These are phyloP conservation scores for Rhyzopertha dominica DNA, from an alignment of 1,140 invertebrate genomes.

Conservation along the genomic window DNA sequence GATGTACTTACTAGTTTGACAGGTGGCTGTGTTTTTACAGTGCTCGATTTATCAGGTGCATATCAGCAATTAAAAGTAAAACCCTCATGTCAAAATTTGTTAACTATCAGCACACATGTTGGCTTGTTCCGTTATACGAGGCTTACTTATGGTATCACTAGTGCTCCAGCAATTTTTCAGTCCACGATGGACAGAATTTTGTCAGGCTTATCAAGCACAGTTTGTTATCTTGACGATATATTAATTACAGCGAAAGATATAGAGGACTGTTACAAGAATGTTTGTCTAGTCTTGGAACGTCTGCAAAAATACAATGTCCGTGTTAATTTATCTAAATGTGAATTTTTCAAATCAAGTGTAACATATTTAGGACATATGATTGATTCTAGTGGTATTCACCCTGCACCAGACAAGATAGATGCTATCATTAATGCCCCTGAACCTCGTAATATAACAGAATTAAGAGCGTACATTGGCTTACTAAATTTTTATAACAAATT, in stretches of 20 bases:
- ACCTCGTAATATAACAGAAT: constrained; percentile 36
- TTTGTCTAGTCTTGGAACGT: constrained; percentile 14
- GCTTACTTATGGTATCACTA: constrained; percentile 37
- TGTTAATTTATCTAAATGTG: constrained; percentile 33
- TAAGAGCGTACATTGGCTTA: constrained; percentile 44
- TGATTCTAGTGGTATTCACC: constrained; percentile 34
- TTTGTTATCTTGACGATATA: constrained; percentile 41
- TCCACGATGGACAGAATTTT: constrained; percentile 34
- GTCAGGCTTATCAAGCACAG: constrained; percentile 21
- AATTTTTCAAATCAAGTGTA: constrained; percentile 30
- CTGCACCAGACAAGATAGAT: constrained; percentile 41
- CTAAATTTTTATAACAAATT: constrained; percentile 44
- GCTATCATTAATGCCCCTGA: constrained; percentile 31
- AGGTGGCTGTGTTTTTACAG: no score
- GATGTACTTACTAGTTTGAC: no score
- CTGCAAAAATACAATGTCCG: constrained; percentile 25
- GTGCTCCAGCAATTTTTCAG: constrained; percentile 39
- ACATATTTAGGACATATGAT: constrained; percentile 44
- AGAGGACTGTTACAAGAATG: constrained; percentile 26
- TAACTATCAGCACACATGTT: constrained; percentile 43
- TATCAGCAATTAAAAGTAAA: constrained; percentile 42
- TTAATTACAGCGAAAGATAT: constrained; percentile 27
- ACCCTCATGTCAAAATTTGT: constrained; percentile 31
- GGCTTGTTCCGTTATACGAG: constrained; percentile 38
- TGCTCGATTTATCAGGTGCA: constrained; percentile 41